Base-by-base conservation (phyloP, 2,888 invertebrate species). In the Girardia tigrina region DNA sequence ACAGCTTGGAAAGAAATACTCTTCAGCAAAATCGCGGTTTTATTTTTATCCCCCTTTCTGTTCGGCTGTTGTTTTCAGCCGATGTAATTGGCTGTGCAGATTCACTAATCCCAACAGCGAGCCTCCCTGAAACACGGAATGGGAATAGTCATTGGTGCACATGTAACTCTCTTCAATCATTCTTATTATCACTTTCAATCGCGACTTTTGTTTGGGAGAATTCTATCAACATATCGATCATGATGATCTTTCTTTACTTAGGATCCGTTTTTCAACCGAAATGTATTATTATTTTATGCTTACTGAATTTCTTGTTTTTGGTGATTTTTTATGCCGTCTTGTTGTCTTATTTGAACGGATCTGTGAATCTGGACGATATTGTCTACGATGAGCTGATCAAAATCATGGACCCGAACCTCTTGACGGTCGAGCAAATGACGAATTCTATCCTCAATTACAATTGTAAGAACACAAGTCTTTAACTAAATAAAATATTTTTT, bases 381-480 rank as follows among this genome's bases (percentile, higher is more conserved):
- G 56, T 56, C 56, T 56, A 56, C 23, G 56, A 56, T 6, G 20
- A 56, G n/a, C n/a, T 56, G 23, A n/a, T 56, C 6, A 56, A 56
- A 23, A 56, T 56, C n/a, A 56, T 56, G 56, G 56, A 56, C 23
- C 56, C 56, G 2, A 4, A 56, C n/a, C 23, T 56, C 4, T 56
- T 56, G 56, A 56, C 56, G n/a, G 56, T 56, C n/a, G 56, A 56
- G 56, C 56, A 56, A 56, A 56, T 56, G 56, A 56, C 56, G n/a
- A 23, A 56, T 56, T 56, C 56, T 4, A 56, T 56, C 23, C 56
- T 56, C 56, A 56, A 56, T 56, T 20, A 4, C 23, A 4, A 56
- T n/a, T 56, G 56, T 56, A 56, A 56, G 56, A 56, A n/a, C n/a
- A n/a, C n/a, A n/a, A n/a, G n/a, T n/a, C n/a, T n/a, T n/a, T n/a